Conservation (phyloP, 2,113 vertebrate species). For the Nothocercus julius region DNA sequence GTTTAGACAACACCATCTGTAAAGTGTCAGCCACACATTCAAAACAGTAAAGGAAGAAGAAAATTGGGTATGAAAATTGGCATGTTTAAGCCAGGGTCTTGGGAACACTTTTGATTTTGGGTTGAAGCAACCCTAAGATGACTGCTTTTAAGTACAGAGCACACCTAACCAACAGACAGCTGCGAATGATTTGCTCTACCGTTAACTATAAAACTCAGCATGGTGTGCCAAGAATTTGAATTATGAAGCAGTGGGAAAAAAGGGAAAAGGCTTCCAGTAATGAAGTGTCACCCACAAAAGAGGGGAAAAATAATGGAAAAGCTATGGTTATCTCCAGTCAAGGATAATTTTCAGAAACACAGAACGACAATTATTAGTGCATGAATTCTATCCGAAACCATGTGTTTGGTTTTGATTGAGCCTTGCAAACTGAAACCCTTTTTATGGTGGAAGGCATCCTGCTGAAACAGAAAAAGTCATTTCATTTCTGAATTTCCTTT, state of each 20-base stretch:
- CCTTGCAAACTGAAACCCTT: neutral
- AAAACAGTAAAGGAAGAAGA: slow-evolving; percentile 20
- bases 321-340: slow-evolving; percentile 10
- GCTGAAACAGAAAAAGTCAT: neutral
- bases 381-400: slow-evolving; percentile 28
- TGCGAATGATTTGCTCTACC: slow-evolving; percentile 61
- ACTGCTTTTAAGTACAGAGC: neutral
- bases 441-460: slow-evolving; percentile 5
- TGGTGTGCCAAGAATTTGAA: slow-evolving; percentile 66
- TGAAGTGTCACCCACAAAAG: slow-evolving; percentile 67
- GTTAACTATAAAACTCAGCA: slow-evolving; percentile 60
- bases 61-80: slow-evolving; percentile 43
- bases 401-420: neutral
- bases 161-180: slow-evolving; percentile 53
- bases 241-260: slow-evolving; percentile 63
- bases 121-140: neutral
- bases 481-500: neutral
- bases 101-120: neutral
- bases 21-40: neutral
- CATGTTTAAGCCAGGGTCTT: neutral
- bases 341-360: slow-evolving; percentile 17
- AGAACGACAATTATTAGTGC: neutral
- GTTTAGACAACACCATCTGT: slow-evolving; percentile 20
- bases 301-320: slow-evolving; percentile 44
- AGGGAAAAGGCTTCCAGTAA: slow-evolving; percentile 54